Evolutionary conservation across 1,140 invertebrate species (phyloP), one percentile per base, ranked within the genome.

Genomic region (Kradibia gibbosae): DNA sequence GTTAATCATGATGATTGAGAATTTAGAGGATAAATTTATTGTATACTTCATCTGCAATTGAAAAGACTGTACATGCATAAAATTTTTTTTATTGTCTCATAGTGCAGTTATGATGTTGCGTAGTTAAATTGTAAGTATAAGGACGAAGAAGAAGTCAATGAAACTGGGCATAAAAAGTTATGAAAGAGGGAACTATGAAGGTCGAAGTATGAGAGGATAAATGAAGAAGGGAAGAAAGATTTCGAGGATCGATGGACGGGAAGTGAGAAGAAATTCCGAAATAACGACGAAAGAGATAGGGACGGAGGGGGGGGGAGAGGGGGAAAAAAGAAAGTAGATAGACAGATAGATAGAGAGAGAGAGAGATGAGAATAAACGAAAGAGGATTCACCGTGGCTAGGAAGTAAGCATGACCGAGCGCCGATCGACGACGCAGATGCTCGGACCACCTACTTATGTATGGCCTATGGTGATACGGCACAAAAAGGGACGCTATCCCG

Each of bases 401-500:
- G 48, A 74, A 73, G 28, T 25, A 53, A 53, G n/a, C n/a, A 72
- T 25, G 55, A 13, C 28, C 20, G 17, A 10, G n/a, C 20, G 28
- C 1, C 34, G 25, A 15, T 45, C 17, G 1, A 45, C 42, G 57
- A 77, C 25, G 57, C 28, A 28, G 22, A 57, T 20, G 31, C 25
- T 75, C 53, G 73, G 73, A 36, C 73, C 53, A 75, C 73, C 60
- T 75, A 80, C 20, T 36, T 42, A 45, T 28, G 5, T 22, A 15
- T 45, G 22, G 20, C 25, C n/a, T 36, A 15, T 22, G 10, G 31
- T 7, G 31, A 60, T 22, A 53, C 50, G n/a, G n/a, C n/a, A n/a
- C n/a, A n/a, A 78, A 78, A 78, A 78, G 76, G 76, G 76, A 70
- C 76, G 13, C 20, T 42, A 65, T 48, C 39, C 17, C 70, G 39